Conservation (phyloP, 2,888 invertebrate species). For the Napeogenes sylphis region DNA sequence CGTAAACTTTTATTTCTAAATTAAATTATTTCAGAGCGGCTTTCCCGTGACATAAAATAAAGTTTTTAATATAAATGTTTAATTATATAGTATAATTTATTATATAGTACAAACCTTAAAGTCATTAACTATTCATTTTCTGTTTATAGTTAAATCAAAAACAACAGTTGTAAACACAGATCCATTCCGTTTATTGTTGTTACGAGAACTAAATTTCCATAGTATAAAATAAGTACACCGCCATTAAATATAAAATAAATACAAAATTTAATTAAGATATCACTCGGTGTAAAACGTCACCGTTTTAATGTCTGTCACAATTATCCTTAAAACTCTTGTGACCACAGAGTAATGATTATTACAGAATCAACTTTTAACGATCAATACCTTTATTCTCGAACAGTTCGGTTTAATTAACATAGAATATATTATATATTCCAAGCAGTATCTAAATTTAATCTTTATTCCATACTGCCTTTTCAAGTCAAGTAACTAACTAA, state of each 20-base stretch:
- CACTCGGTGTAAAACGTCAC: slow-evolving; percentile 51
- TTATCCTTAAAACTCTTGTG: slow-evolving; percentile 51
- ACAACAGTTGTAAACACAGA: slow-evolving; percentile 7
- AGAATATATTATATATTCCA: background rate
- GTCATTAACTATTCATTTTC: background rate
- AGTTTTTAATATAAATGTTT: no score
- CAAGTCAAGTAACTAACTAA: background rate
- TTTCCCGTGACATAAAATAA: no score
- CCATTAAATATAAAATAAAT: slow-evolving; percentile 41
- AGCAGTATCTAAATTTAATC: background rate
- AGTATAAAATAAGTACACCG: slow-evolving; percentile 13
- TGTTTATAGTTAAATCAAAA: background rate
- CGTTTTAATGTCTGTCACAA: slow-evolving; percentile 59
- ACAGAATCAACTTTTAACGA: slow-evolving; percentile 5
- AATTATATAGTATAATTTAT: no score
- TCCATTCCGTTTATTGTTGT: background rate
- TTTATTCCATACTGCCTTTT: background rate
- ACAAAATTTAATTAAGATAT: slow-evolving; percentile 69
- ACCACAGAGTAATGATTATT: slow-evolving; percentile 30
- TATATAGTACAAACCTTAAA: background rate
- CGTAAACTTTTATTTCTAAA: no score
- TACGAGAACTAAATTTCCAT: slow-evolving; percentile 1
- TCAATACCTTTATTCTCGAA: background rate
- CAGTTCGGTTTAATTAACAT: background rate
- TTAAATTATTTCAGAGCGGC: no score